Evolutionary conservation across 2,888 invertebrate genomes (phyloP).

Genomic region (Hylaea fasciaria): DNA sequence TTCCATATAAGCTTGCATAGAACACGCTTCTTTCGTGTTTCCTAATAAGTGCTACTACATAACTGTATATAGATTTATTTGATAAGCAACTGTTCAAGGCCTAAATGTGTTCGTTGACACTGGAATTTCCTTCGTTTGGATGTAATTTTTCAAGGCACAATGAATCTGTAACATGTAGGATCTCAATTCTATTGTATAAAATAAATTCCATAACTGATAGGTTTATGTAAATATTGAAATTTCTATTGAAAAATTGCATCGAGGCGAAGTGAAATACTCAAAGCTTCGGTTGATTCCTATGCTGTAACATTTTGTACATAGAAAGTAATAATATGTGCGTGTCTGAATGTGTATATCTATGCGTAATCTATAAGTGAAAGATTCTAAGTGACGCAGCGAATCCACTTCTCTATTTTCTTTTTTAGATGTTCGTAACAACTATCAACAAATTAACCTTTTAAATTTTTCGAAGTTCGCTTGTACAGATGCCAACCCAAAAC

Average conservation of each 20-base stretch:
- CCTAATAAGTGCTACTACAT: constrained; percentile 51
- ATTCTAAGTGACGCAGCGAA: not conserved
- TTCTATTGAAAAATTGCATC: constrained; percentile 17
- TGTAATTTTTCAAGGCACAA: constrained; percentile 21
- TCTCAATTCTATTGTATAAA: constrained; percentile 7
- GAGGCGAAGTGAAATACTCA: constrained; percentile 2
- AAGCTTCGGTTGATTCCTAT: constrained; percentile 12
- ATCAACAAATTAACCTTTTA: not conserved
- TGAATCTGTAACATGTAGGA: not conserved
- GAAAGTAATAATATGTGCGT: constrained; percentile 8
- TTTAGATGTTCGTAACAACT: not conserved
- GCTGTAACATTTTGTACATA: constrained; percentile 17
- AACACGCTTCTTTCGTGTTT: constrained; percentile 55
- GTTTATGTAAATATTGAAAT: not conserved
- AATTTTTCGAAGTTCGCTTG: not conserved
- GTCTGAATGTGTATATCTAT: constrained; percentile 18
- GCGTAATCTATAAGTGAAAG: constrained; percentile 26
- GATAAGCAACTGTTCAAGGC: constrained; percentile 52
- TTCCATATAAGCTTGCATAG: constrained; percentile 63
- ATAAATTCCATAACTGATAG: not conserved
- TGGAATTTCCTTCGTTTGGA: constrained; percentile 39
- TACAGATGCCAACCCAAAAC: not conserved
- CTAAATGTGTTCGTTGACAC: constrained; percentile 51
- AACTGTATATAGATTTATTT: constrained; percentile 52
- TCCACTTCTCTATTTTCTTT: too few species aligned